Percentiles rank a stretch among this genome's conserved stretches.
Conservation (phyloP, 2,113 vertebrate species). For the Catagonus wagneri region DNA sequence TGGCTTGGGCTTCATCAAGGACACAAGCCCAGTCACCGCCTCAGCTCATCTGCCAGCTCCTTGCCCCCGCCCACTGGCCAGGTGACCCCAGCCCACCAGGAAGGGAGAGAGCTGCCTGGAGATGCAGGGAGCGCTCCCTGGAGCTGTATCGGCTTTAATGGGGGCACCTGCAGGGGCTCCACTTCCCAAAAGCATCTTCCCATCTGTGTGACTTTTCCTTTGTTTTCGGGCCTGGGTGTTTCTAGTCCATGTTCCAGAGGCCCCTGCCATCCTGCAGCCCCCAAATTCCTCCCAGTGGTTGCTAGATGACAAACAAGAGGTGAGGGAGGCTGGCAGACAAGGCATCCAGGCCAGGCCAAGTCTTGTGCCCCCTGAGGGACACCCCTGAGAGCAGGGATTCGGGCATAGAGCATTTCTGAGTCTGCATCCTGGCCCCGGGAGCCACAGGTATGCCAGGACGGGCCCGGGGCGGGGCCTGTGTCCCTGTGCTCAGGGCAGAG, state of each 20-base stretch:
- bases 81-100: background rate
- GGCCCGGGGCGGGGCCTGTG: accelerated
- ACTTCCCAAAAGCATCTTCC: background rate
- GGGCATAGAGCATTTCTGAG: background rate
- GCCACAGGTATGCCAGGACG: too few relatives aligned
- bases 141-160: background rate
- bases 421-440: background rate
- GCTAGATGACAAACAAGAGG: background rate
- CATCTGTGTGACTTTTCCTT: accelerated
- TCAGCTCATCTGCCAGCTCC: accelerated
- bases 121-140: too few relatives aligned
- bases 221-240: background rate
- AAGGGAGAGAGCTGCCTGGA: background rate
- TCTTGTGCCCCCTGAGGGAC: background rate
- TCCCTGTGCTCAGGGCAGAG: accelerated
- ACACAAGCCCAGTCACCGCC: background rate
- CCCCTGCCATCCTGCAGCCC: background rate
- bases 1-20: background rate
- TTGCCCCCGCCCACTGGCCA: background rate
- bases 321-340: background rate
- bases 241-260: background rate
- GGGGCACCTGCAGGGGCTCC: background rate
- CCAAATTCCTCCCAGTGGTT: background rate
- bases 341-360: background rate
- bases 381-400: background rate